Evolutionary conservation across 2,888 invertebrate species (phyloP).

Genomic region (Dinocampus coccinellae): DNA sequence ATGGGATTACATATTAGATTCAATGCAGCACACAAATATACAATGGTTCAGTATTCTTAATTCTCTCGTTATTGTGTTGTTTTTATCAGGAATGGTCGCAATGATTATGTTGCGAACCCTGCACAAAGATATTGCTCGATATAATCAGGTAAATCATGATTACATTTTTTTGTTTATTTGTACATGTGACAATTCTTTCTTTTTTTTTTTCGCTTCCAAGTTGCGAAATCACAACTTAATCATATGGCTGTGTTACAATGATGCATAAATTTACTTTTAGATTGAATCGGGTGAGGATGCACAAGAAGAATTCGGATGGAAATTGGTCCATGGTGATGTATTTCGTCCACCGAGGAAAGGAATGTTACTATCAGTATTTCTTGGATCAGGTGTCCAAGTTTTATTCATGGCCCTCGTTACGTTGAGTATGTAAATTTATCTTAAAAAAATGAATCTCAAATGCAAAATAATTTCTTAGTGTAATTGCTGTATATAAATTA

Average conservation of each 20-base stretch:
- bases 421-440: slow-evolving; percentile 72
- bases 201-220: slow-evolving; percentile 34
- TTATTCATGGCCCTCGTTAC: slow-evolving; percentile 97
- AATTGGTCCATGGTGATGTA: slow-evolving; percentile 97
- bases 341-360: slow-evolving; percentile 97
- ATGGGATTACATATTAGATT: slow-evolving; percentile 99
- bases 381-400: slow-evolving; percentile 97
- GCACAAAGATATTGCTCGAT: slow-evolving; percentile 98
- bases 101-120: slow-evolving; percentile 98
- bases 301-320: slow-evolving; percentile 98
- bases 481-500: too few relatives aligned
- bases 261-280: slow-evolving; percentile 66
- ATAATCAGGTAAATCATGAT: slow-evolving; percentile 92
- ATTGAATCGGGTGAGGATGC: slow-evolving; percentile 89
- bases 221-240: slow-evolving; percentile 48
- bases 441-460: not conserved
- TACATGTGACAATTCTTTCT: not conserved
- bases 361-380: slow-evolving; percentile 94
- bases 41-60: slow-evolving; percentile 99
- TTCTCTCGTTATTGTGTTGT: slow-evolving; percentile 95
- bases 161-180: too few relatives aligned
- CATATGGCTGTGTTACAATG: slow-evolving; percentile 62
- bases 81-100: slow-evolving; percentile 98
- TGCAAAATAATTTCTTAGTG: not conserved
- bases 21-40: slow-evolving; percentile 98